phyloP scores from a whole-genome alignment of 2,888 invertebrate genomes.

The Sicus ferrugineus region DNA sequence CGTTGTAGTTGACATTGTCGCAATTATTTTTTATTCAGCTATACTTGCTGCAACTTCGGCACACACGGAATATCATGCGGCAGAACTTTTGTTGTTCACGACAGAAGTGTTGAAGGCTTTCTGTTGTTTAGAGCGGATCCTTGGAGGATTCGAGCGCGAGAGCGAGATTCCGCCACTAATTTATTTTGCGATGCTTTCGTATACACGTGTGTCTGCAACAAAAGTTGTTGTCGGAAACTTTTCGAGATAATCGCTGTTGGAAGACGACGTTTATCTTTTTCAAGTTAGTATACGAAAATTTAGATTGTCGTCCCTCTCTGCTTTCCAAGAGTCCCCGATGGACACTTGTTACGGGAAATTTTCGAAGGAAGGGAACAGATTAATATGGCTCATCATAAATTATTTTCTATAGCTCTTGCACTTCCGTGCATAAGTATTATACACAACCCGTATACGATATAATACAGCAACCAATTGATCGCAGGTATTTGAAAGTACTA shows the following conservation, averaged over 20 bases:
- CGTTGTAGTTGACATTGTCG: neutral
- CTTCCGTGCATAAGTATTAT: too few relatives aligned
- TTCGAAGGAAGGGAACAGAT: too few relatives aligned
- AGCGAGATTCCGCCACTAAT: slow-evolving; percentile 4
- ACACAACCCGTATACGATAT: too few relatives aligned
- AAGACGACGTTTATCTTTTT: neutral
- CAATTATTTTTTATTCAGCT: neutral
- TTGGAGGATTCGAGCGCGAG: neutral
- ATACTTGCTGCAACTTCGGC: slow-evolving; percentile 5
- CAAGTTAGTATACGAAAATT: slow-evolving; percentile 2
- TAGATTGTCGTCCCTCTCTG: slow-evolving; percentile 20
- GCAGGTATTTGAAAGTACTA: too few relatives aligned
- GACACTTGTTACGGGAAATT: too few relatives aligned
- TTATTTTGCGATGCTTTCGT: neutral
- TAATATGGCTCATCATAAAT: too few relatives aligned
- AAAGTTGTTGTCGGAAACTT: slow-evolving; percentile 19
- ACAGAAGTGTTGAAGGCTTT: slow-evolving; percentile 19
- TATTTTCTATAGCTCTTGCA: too few relatives aligned
- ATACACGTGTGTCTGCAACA: neutral
- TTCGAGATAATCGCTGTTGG: slow-evolving; percentile 19
- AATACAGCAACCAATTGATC: too few relatives aligned
- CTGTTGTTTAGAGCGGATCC: neutral
- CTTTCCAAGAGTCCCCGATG: neutral
- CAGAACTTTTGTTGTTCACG: too few relatives aligned
- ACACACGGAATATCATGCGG: slow-evolving; percentile 5